Conservation (phyloP, 2,888 invertebrate species). For the Calliopum simillimum region DNA sequence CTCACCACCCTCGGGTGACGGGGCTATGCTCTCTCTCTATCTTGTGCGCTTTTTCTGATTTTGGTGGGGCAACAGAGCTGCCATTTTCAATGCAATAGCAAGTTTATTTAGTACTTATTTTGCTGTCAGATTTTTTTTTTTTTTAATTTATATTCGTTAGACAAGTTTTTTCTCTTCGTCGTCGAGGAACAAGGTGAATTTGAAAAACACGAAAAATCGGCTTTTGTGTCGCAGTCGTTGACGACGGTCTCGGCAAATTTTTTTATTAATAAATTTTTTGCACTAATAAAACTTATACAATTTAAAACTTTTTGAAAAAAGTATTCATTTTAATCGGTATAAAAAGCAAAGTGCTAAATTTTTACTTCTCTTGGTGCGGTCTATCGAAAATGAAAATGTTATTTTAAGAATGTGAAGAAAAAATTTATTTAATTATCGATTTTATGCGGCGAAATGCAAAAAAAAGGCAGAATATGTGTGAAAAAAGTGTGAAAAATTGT, state of each 20-base stretch:
- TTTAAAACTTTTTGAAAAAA: neutral
- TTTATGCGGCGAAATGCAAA: constrained; percentile 19
- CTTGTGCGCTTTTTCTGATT: constrained; percentile 8
- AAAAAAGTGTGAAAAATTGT: constrained; percentile 14
- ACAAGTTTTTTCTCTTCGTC: constrained; percentile 7
- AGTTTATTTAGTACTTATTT: neutral
- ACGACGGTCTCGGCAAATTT: constrained; percentile 44
- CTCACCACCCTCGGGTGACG: too few species aligned
- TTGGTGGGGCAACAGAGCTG: constrained; percentile 43
- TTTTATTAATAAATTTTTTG: constrained; percentile 26
- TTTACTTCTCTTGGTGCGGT: too few species aligned
- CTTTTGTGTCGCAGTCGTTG: constrained; percentile 47
- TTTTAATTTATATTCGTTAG: constrained; percentile 8
- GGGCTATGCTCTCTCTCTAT: neutral
- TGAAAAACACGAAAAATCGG: constrained; percentile 36
- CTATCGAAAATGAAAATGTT: neutral
- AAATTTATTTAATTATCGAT: constrained; percentile 30
- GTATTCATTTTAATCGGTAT: too few species aligned
- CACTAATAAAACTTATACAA: constrained; percentile 5
- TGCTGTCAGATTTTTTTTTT: neutral
- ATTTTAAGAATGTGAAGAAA: neutral
- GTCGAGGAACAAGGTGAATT: constrained; percentile 29
- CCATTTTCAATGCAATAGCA: constrained; percentile 27
- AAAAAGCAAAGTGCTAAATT: too few species aligned
- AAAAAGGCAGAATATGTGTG: constrained; percentile 1